These are phyloP conservation scores for Argopecten irradians DNA, from an alignment of 1,140 invertebrate genomes.

Conservation along the genomic window DNA sequence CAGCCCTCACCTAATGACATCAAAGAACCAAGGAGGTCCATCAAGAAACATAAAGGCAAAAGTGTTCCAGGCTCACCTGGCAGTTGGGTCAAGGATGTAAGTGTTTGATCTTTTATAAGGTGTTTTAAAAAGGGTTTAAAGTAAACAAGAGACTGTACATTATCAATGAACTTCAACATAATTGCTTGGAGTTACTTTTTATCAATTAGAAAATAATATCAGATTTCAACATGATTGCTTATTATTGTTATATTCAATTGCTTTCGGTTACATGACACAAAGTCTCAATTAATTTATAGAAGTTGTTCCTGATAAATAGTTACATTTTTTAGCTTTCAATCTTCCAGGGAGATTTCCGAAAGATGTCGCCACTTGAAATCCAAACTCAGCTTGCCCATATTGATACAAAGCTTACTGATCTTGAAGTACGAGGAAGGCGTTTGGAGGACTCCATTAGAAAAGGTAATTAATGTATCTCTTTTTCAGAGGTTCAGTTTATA, in stretches of 20 bases:
- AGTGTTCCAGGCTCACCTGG: background rate
- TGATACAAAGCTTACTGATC: conserved; percentile 91
- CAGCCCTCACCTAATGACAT: background rate
- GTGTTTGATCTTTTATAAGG: too few species aligned
- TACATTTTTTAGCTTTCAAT: background rate
- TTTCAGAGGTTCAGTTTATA: too few species aligned
- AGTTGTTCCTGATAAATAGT: too few species aligned
- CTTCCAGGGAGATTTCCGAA: conserved; percentile 47
- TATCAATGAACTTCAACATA: too few species aligned
- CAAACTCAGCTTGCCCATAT: conserved; percentile 86
- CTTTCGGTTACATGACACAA: too few species aligned
- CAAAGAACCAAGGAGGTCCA: background rate
- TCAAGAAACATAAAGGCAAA: background rate
- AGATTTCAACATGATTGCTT: too few species aligned
- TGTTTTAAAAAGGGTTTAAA: too few species aligned
- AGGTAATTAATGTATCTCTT: conserved; percentile 52
- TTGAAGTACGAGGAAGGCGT: conserved; percentile 91
- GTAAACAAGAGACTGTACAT: too few species aligned
- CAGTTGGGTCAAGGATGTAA: background rate
- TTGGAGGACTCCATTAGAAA: conserved; percentile 89
- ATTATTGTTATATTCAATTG: too few species aligned
- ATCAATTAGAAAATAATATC: too few species aligned
- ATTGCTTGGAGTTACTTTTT: too few species aligned
- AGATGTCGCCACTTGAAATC: conserved; percentile 81
- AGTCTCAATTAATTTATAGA: too few species aligned